Conservation (phyloP, 2,888 invertebrate species). For the Subacronicta megacephala region DNA sequence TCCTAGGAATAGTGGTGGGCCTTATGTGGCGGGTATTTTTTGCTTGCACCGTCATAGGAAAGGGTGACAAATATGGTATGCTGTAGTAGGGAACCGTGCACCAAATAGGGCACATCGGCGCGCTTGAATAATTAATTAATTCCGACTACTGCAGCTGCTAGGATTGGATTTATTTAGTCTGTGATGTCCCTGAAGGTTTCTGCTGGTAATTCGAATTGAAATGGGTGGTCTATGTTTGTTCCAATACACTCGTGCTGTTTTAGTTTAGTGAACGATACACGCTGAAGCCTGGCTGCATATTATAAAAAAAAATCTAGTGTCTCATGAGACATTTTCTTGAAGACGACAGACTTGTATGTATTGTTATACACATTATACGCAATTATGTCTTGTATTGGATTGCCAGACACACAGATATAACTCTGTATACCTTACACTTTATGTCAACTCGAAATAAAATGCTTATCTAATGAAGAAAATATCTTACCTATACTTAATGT, state of each 20-base stretch:
- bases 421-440: too few species aligned
- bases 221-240: conserved; percentile 41
- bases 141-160: conserved; percentile 58
- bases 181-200: conserved; percentile 26
- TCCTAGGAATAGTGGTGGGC: conserved; percentile 33
- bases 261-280: too few species aligned
- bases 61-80: conserved; percentile 56
- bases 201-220: conserved; percentile 23
- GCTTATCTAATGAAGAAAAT: too few species aligned
- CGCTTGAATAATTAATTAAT: conserved; percentile 67
- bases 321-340: too few species aligned
- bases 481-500: too few species aligned
- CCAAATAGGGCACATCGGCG: conserved; percentile 66
- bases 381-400: too few species aligned
- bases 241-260: background rate
- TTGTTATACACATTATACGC: too few species aligned
- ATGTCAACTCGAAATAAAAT: too few species aligned
- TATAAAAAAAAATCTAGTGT: too few species aligned
- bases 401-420: too few species aligned
- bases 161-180: conserved; percentile 48
- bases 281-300: too few species aligned
- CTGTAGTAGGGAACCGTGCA: conserved; percentile 34
- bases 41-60: conserved; percentile 41
- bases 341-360: too few species aligned
- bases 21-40: conserved; percentile 49